Percentiles rank a stretch among this genome's conserved stretches.
phyloP scores from a whole-genome alignment of 37 sponge, comb jelly and placozoan species.

The Tethya wilhelma region DNA sequence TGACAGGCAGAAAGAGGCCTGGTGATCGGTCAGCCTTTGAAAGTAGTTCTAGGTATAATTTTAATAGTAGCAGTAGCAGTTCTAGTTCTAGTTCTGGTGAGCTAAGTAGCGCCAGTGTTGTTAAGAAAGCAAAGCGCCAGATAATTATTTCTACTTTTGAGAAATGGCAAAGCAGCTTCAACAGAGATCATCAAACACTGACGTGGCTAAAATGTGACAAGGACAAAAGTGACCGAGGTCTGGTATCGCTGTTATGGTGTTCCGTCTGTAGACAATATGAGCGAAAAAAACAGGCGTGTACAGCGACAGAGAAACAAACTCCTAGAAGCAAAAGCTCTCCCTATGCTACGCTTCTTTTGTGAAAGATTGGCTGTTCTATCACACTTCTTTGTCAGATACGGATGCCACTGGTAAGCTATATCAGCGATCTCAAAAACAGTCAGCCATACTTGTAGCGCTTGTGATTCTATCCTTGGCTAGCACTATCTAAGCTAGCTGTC shows the following conservation, averaged over 20 bases:
- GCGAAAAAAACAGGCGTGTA: constrained; percentile 5
- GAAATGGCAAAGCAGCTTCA: constrained; percentile 48
- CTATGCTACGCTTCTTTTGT: too few relatives aligned
- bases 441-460: too few relatives aligned
- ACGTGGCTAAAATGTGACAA: constrained; percentile 43
- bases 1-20: not conserved
- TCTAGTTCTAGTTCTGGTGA: not conserved
- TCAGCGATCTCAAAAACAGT: too few relatives aligned
- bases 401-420: too few relatives aligned
- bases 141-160: constrained; percentile 37
- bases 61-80: not conserved
- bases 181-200: constrained; percentile 43
- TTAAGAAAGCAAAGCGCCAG: constrained; percentile 45
- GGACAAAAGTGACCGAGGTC: constrained; percentile 19
- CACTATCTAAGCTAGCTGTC: too few relatives aligned
- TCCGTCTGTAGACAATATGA: constrained; percentile 32
- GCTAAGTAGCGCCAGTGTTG: not conserved
- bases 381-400: too few relatives aligned
- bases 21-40: not conserved
- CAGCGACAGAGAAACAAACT: too few relatives aligned
- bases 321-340: too few relatives aligned
- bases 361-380: too few relatives aligned
- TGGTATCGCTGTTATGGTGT: constrained; percentile 39
- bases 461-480: too few relatives aligned
- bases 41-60: too few relatives aligned